Percentiles rank a stretch among this genome's conserved stretches.
Evolutionary conservation across 2,888 invertebrate species (phyloP).

Genomic region (Hartigia nigra): DNA sequence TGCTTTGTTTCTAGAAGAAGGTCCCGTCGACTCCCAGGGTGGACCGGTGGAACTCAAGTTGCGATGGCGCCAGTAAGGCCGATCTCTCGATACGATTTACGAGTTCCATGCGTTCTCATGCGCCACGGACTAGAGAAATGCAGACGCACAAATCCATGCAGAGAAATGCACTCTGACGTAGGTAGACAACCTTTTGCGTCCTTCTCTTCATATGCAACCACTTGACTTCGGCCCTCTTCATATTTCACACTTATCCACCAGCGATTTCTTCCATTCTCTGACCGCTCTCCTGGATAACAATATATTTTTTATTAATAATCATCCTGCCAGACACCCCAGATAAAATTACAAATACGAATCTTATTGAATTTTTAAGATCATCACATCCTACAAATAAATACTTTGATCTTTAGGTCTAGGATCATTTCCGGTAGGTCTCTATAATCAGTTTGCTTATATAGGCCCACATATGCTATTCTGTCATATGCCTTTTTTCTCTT

Average conservation of each 20-base stretch:
- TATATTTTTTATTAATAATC: neutral
- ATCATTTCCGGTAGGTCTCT: neutral
- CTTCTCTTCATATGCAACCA: constrained; percentile 38
- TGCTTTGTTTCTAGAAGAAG: neutral
- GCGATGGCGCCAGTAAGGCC: constrained; percentile 32
- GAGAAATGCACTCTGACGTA: constrained; percentile 34
- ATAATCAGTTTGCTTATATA: neutral
- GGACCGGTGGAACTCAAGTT: constrained; percentile 2
- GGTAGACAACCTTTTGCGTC: constrained; percentile 25
- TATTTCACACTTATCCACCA: constrained; percentile 36
- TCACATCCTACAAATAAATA: neutral
- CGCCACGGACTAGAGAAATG: neutral
- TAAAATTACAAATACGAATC: neutral
- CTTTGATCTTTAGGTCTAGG: neutral
- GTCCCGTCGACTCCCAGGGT: constrained; percentile 1
- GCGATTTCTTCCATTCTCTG: constrained; percentile 15
- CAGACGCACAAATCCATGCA: neutral
- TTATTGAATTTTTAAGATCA: neutral
- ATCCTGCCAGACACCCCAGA: neutral
- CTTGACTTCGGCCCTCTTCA: constrained; percentile 39
- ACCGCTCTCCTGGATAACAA: neutral
- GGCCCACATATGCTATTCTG: neutral
- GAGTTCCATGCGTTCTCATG: constrained; percentile 30
- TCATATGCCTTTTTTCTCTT: neutral
- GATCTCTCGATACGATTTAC: constrained; percentile 34